phyloP scores from a whole-genome alignment of 2,113 vertebrate genomes.

The Toxotes chatareus region DNA sequence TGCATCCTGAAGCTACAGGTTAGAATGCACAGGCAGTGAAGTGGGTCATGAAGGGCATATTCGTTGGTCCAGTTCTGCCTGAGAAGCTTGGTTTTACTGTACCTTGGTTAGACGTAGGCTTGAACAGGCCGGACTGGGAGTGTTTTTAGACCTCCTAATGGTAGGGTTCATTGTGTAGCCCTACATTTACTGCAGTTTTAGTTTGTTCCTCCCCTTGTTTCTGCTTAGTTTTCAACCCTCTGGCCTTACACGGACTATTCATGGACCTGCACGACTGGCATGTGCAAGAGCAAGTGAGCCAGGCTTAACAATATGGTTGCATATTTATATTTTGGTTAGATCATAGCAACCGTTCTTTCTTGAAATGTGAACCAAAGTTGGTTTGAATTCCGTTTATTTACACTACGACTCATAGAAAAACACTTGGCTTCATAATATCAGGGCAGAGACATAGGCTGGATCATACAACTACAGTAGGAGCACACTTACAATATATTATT shows the following conservation, averaged over 20 bases:
- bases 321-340: background rate
- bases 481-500: no score
- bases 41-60: background rate
- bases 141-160: slow-evolving; percentile 67
- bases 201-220: background rate
- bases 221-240: slow-evolving; percentile 2
- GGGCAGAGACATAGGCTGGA: background rate
- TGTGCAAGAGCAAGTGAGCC: background rate
- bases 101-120: slow-evolving; percentile 15
- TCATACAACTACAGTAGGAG: no score
- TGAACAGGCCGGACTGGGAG: background rate
- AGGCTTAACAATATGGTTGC: background rate
- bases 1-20: background rate
- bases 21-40: background rate
- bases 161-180: slow-evolving; percentile 51
- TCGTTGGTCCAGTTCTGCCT: background rate
- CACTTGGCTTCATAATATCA: background rate
- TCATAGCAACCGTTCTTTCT: background rate
- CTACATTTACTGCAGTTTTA: slow-evolving; percentile 45
- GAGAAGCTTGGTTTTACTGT: background rate
- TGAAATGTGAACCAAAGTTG: background rate
- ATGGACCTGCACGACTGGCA: background rate
- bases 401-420: no score
- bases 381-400: background rate
- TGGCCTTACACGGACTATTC: background rate